Conservation (phyloP, 2,113 vertebrate genomes). For the Apaloderma vittatum region DNA sequence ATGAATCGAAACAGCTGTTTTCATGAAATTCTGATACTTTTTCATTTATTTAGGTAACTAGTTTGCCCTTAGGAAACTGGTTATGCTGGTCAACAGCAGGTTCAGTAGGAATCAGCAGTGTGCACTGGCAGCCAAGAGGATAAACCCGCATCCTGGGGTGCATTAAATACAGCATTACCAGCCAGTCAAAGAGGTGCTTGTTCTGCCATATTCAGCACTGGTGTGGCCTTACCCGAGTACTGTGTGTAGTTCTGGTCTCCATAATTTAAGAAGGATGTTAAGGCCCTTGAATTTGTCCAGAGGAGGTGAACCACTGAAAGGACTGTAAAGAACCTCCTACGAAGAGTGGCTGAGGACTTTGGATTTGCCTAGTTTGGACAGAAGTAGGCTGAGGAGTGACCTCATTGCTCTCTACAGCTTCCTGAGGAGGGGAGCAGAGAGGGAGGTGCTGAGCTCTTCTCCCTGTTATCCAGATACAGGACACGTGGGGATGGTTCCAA, state of each 20-base stretch:
- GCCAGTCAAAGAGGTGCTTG: too few species aligned
- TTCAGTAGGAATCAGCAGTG: not conserved
- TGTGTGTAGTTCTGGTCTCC: too few species aligned
- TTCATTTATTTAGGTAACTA: not conserved
- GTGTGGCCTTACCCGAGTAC: too few species aligned
- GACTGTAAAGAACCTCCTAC: not conserved
- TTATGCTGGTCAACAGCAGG: not conserved
- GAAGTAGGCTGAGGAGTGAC: not conserved
- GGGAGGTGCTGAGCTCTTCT: too few species aligned
- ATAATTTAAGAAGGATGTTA: too few species aligned
- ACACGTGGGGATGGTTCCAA: not conserved
- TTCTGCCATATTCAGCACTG: too few species aligned
- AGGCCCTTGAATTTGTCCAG: not conserved
- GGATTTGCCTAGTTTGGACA: not conserved
- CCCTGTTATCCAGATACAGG: too few species aligned
- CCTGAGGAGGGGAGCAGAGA: too few species aligned
- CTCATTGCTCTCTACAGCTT: too few species aligned
- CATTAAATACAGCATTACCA: too few species aligned
- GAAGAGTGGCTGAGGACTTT: not conserved
- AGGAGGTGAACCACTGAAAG: not conserved
- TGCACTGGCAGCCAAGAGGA: not conserved
- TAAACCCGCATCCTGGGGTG: not conserved
- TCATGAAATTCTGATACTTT: not conserved
- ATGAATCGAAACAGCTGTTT: not conserved
- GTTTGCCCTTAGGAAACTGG: not conserved